Base-by-base conservation (phyloP, 2,113 vertebrate species). In the Anguilla rostrata region DNA sequence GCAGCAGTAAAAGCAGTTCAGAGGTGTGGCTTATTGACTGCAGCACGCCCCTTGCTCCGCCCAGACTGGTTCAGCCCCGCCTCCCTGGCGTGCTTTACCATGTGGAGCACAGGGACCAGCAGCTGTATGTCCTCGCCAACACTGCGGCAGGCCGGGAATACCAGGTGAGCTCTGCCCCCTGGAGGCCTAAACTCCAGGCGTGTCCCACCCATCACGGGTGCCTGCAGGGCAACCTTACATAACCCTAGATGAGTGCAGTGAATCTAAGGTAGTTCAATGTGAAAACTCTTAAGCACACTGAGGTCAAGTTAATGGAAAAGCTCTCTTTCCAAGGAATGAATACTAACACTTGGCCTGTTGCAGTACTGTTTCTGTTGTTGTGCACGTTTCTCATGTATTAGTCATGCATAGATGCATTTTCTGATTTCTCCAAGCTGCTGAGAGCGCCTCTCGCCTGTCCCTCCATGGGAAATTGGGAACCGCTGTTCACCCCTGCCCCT, bases 1-100 rank as follows among this genome's bases (percentile, higher is more conserved):
- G 97, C 93, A 98, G 93, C 94, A 98, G 95, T 93, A 98, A 98
- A 92, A 97, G 91, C 80, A 95, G 95, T 82, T 99, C 98, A 1
- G 97, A 99, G 94, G 98, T 99, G 78, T 95, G 96, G 95, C 84
- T 99, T 40, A 89, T 98, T 86, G 95, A 97, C 53, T 94, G 92
- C 84, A 90, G 88, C 49, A 82, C 91, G 49, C 95, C 96, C 82
- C 92, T 91, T 86, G 93, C 93, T 78, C 88, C 92, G 29, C 97
- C 97, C 16, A 16, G 90, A n/a, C 94, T 98, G 84, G 94, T 99
- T 75, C 97, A 98, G 90, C 92, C 94, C 81, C 94, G 97, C 53
- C 95, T 94, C 71, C 88, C 91, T 8, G 96, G 95, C 0, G 90
- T 99, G 4, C 90, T 98, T 85, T 99, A 99, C 92, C 96, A 98